A percentile compares a stretch with the other conserved stretches of the same genome.
Evolutionary conservation across 2,797 vertebrate genomes (phyloP).

Genomic region (Gallirallus australis): DNA sequence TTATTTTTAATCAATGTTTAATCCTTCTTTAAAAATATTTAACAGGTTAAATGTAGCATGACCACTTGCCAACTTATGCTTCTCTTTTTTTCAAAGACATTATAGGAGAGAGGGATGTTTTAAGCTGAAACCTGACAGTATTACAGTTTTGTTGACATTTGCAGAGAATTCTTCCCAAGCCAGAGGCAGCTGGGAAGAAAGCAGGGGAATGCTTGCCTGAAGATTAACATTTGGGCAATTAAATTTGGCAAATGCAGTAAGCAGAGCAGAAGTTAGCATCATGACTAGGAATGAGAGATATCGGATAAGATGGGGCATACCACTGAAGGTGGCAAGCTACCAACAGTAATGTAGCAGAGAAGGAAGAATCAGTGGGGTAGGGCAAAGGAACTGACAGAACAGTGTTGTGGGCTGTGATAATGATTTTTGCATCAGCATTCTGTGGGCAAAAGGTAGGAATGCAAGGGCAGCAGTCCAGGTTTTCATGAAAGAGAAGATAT

Average conservation of each 20-base stretch:
- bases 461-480: background rate
- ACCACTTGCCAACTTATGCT: background rate
- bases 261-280: background rate
- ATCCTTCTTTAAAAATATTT: background rate
- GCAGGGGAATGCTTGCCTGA: background rate
- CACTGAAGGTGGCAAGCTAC: background rate
- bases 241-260: background rate
- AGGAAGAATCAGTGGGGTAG: background rate
- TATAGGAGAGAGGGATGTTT: background rate
- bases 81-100: background rate
- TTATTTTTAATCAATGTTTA: too few species aligned
- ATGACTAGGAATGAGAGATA: background rate
- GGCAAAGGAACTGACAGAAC: background rate
- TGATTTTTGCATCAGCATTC: background rate
- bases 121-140: background rate
- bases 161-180: background rate
- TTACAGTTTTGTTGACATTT: background rate
- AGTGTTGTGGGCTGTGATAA: background rate
- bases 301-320: rapidly evolving
- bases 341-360: background rate
- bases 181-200: background rate
- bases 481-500: background rate
- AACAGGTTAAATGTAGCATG: background rate
- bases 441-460: background rate
- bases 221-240: background rate